Evolutionary conservation across 2,113 vertebrate species (phyloP).

Genomic region (Copsychus sechellarum): DNA sequence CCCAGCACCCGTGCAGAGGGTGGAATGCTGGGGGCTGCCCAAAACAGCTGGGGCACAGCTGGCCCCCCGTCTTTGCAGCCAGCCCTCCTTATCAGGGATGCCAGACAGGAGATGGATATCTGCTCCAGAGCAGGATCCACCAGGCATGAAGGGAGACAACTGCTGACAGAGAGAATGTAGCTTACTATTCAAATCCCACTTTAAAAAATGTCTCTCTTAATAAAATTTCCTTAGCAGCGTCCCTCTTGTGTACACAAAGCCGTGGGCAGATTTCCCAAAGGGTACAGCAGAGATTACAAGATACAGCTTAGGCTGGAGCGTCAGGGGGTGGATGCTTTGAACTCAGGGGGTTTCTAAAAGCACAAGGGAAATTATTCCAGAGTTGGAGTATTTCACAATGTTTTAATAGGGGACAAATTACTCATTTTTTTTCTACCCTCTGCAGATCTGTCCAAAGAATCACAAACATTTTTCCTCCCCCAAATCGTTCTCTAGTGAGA

Average conservation of each 20-base stretch:
- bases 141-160: not conserved
- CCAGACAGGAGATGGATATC: not conserved
- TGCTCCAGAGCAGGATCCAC: not conserved
- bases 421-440: not conserved
- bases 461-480: slow-evolving; percentile 11
- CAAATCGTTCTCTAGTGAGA: not conserved
- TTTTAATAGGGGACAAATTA: slow-evolving; percentile 54
- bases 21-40: not conserved
- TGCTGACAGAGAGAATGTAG: not conserved
- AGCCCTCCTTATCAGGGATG: not conserved
- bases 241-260: slow-evolving; percentile 63
- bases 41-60: not conserved
- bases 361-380: slow-evolving; percentile 38
- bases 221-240: slow-evolving; percentile 44
- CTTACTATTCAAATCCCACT: slow-evolving; percentile 9
- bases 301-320: slow-evolving; percentile 33
- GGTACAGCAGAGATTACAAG: slow-evolving; percentile 41
- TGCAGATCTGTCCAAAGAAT: slow-evolving; percentile 34
- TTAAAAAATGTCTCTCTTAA: slow-evolving; percentile 35
- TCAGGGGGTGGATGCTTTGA: slow-evolving; percentile 57
- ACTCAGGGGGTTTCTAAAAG: slow-evolving; percentile 38
- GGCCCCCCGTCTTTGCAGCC: not conserved
- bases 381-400: not conserved
- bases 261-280: slow-evolving; percentile 59
- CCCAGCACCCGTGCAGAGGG: accelerated